Evolutionary conservation across 1,140 invertebrate genomes (phyloP).

Genomic region (Vanessa atalanta): DNA sequence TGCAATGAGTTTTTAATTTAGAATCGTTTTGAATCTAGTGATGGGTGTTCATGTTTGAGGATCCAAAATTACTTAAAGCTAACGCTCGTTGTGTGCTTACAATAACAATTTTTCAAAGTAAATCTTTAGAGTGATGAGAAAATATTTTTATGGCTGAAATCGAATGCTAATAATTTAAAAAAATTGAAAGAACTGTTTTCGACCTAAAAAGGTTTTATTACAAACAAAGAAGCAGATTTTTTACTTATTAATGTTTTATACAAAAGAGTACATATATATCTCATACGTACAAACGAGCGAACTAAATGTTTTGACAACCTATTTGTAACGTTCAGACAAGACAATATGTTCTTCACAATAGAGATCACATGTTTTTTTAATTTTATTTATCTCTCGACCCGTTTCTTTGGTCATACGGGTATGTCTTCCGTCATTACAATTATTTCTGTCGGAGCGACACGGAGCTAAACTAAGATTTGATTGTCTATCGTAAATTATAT

Average conservation of each 20-base stretch:
- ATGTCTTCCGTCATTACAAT: slow-evolving; percentile 8
- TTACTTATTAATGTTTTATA: no score
- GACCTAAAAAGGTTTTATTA: no score
- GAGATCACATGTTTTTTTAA: background rate
- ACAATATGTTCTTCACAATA: background rate
- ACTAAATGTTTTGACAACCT: slow-evolving; percentile 20
- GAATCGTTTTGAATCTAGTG: background rate
- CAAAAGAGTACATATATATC: background rate
- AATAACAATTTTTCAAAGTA: no score
- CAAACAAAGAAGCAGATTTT: no score
- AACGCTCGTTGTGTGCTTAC: no score
- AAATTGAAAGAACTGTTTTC: no score
- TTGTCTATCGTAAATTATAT: slow-evolving; percentile 16
- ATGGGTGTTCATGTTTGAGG: no score
- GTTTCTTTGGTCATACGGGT: background rate
- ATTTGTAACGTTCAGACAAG: slow-evolving; percentile 11
- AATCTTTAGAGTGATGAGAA: no score
- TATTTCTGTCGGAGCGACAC: background rate
- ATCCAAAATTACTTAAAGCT: no score
- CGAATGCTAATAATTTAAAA: no score
- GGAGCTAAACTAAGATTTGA: background rate
- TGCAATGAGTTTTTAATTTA: background rate
- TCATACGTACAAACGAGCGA: background rate
- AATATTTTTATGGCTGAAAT: no score
- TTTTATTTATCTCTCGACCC: slow-evolving; percentile 9